A percentile compares a stretch with the other conserved stretches of the same genome.
phyloP scores from a whole-genome alignment of 2,888 invertebrate species.

The Gisinianus flammeolus region DNA sequence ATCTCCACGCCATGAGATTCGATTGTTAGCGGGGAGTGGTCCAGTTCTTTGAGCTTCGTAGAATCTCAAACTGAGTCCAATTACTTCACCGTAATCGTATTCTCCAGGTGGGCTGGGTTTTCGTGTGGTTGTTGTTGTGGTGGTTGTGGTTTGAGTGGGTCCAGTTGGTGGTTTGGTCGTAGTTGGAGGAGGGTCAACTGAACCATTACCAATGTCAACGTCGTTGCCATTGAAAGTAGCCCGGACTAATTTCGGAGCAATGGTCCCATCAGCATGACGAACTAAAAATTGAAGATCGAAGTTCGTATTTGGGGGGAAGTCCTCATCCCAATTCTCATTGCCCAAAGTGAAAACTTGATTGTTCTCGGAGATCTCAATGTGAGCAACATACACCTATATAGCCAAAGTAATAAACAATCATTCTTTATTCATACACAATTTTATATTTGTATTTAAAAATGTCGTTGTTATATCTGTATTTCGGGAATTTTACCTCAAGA shows the following conservation, averaged over 20 bases:
- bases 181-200: conserved; percentile 14
- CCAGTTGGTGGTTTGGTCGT: conserved; percentile 14
- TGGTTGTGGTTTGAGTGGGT: conserved; percentile 29
- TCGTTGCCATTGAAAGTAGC: conserved; percentile 42
- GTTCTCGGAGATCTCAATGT: conserved; percentile 10
- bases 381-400: conserved; percentile 7
- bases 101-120: conserved; percentile 40
- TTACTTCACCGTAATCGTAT: conserved; percentile 64
- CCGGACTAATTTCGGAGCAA: conserved; percentile 27
- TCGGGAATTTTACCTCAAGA: conserved; percentile 28
- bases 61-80: conserved; percentile 66
- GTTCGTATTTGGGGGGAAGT: conserved; percentile 18
- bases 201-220: conserved; percentile 35
- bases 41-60: conserved; percentile 68
- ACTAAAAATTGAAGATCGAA: conserved; percentile 27
- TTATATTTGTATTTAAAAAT: neutral
- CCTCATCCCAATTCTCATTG: conserved; percentile 17
- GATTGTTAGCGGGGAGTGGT: conserved; percentile 64
- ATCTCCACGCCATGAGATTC: conserved; percentile 66
- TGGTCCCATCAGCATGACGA: neutral
- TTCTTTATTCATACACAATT: neutral
- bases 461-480: neutral
- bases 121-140: conserved; percentile 29
- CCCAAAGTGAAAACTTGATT: conserved; percentile 15
- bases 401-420: neutral